Evolutionary conservation across 1,140 invertebrate species (phyloP).

Genomic region (Thalassaphorura encarpata): DNA sequence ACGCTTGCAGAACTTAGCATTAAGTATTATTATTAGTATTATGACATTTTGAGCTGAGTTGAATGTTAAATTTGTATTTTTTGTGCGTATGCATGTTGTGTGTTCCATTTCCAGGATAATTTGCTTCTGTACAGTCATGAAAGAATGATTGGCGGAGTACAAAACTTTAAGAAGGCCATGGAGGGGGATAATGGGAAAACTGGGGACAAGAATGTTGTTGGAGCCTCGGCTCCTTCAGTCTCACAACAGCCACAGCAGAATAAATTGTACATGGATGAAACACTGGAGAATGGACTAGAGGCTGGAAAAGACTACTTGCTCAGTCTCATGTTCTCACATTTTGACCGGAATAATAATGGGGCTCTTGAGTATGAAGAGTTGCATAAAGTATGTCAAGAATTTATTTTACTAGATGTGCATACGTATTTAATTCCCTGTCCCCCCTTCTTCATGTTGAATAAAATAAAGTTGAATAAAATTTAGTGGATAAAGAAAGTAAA

Average conservation of each 20-base stretch:
- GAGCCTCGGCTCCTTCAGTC: no score
- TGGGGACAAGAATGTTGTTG: slow-evolving; percentile 66
- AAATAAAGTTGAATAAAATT: no score
- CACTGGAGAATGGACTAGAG: slow-evolving; percentile 34
- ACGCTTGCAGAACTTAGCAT: no score
- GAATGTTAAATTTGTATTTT: no score
- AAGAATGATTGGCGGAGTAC: slow-evolving; percentile 46
- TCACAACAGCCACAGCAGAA: slow-evolving; percentile 63
- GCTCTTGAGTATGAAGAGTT: slow-evolving; percentile 56
- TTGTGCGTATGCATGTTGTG: background rate
- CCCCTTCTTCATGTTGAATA: no score
- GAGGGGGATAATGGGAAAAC: slow-evolving; percentile 58
- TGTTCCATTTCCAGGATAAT: slow-evolving; percentile 49
- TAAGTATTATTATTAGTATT: no score
- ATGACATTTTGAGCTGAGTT: no score
- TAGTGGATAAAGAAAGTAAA: no score
- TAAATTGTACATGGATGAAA: slow-evolving; percentile 42
- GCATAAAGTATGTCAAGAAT: slow-evolving; percentile 41
- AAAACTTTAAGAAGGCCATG: slow-evolving; percentile 29
- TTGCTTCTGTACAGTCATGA: slow-evolving; percentile 61
- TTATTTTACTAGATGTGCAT: no score
- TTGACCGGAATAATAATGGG: slow-evolving; percentile 61
- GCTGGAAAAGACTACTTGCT: slow-evolving; percentile 60
- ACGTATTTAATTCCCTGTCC: no score
- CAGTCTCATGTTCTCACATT: slow-evolving; percentile 67